These are phyloP conservation scores for Orchesella flavescens DNA, from an alignment of 2,888 invertebrate species.

Conservation along the genomic window DNA sequence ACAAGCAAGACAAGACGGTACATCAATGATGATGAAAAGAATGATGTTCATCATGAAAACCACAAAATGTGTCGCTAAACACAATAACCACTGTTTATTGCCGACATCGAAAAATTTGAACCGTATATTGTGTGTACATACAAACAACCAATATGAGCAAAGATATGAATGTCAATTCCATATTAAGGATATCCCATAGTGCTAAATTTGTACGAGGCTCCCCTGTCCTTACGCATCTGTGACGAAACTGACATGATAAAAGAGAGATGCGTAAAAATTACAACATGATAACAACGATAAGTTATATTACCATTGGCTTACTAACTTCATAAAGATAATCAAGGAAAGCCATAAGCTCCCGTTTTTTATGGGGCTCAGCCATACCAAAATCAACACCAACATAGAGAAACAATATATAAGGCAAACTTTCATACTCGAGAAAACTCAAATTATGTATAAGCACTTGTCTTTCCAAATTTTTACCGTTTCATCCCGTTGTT, in stretches of 20 bases:
- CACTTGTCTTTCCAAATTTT: slow-evolving; percentile 53
- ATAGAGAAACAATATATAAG: too few species aligned
- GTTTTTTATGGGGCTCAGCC: neutral
- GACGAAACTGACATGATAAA: slow-evolving; percentile 30
- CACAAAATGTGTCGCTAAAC: slow-evolving; percentile 55
- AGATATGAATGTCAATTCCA: neutral
- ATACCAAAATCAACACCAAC: neutral
- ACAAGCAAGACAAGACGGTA: neutral
- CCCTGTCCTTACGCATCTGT: slow-evolving; percentile 37
- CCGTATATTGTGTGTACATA: neutral
- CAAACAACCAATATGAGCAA: neutral
- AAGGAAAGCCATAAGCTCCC: slow-evolving; percentile 10
- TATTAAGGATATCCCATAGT: too few species aligned
- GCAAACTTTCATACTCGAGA: slow-evolving; percentile 36
- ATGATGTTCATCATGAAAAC: slow-evolving; percentile 38
- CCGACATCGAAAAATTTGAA: neutral
- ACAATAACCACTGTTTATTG: slow-evolving; percentile 56
- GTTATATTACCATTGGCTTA: neutral
- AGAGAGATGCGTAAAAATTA: slow-evolving; percentile 38
- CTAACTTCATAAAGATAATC: slow-evolving; percentile 14
- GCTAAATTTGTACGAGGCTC: too few species aligned
- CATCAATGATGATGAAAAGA: slow-evolving; percentile 1
- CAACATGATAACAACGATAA: neutral
- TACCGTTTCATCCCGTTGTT: slow-evolving; percentile 57
- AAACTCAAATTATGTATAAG: slow-evolving; percentile 30